Conservation (phyloP, 64 coral and sea anemone genomes). For the Astreopora myriophthalma region DNA sequence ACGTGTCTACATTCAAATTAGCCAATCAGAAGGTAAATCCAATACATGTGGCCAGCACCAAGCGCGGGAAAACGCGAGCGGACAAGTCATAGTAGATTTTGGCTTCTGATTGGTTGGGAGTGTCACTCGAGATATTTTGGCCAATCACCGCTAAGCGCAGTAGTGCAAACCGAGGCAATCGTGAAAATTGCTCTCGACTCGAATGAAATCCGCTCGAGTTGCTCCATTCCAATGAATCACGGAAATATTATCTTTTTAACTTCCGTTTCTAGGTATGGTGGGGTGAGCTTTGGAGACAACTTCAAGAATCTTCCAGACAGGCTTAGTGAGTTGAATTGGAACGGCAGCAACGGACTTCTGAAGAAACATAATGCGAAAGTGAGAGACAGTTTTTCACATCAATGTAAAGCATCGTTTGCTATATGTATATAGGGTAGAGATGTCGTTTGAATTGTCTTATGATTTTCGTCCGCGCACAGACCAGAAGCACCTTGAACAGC, state of each 20-base stretch:
- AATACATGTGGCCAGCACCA: not conserved
- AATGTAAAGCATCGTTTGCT: not conserved
- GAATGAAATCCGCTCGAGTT: not conserved
- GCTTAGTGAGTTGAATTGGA: constrained; percentile 31
- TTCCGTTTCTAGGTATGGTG: constrained; percentile 71
- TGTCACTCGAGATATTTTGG: not conserved
- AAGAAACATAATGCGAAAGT: constrained; percentile 77
- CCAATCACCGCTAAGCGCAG: no score
- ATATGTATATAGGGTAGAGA: no score
- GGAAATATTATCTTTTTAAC: not conserved
- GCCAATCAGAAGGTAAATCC: not conserved
- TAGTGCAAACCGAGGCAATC: no score
- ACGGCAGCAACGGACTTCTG: constrained; percentile 41
- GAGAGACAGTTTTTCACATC: not conserved
- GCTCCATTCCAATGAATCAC: not conserved
- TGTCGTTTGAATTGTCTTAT: not conserved
- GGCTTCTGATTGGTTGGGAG: not conserved
- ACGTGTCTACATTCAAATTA: not conserved
- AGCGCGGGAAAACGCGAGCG: not conserved
- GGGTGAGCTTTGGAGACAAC: constrained; percentile 88
- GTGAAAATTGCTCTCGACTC: no score
- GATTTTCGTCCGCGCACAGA: no score
- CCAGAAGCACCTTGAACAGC: not conserved
- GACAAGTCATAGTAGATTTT: no score
- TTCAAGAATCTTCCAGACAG: constrained; percentile 83